phyloP scores from a whole-genome alignment of 2,797 vertebrate species.

The Channallabes apus region DNA sequence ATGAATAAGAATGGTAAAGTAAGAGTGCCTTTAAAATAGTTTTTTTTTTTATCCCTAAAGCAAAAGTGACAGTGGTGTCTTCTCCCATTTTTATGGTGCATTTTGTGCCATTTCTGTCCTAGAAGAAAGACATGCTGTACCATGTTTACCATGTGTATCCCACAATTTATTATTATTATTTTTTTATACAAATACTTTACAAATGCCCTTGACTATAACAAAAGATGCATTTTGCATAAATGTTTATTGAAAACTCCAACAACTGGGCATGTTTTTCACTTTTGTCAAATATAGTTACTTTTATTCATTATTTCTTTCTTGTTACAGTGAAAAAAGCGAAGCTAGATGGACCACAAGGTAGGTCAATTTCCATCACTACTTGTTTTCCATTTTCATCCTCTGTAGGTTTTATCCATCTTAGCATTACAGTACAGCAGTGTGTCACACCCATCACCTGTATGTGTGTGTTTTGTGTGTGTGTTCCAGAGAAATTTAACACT shows the following conservation, averaged over 20 bases:
- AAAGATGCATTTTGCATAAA: not conserved
- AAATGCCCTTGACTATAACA: not conserved
- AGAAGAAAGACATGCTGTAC: not conserved
- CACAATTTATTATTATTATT: too few species aligned
- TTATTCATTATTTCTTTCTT: slow-evolving; percentile 41
- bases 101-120: not conserved
- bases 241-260: not conserved
- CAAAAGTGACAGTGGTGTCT: slow-evolving; percentile 33
- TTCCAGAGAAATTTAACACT: slow-evolving; percentile 95
- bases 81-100: not conserved
- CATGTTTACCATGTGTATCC: not conserved
- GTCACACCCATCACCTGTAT: not conserved
- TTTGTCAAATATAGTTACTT: not conserved
- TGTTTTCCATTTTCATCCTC: not conserved
- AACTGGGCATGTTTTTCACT: not conserved
- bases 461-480: not conserved
- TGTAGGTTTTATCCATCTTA: not conserved
- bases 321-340: slow-evolving; percentile 95
- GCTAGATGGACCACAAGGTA: slow-evolving; percentile 95
- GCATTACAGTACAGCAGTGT: not conserved
- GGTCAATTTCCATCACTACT: slow-evolving; percentile 54
- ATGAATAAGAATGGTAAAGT: slow-evolving; percentile 53
- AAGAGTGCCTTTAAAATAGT: slow-evolving; percentile 20
- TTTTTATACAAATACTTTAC: not conserved
- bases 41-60: slow-evolving; percentile 17